Evolutionary conservation across 1,140 invertebrate genomes (phyloP), one percentile per base, ranked within the genome.

Genomic region (Nephotettix cincticeps): DNA sequence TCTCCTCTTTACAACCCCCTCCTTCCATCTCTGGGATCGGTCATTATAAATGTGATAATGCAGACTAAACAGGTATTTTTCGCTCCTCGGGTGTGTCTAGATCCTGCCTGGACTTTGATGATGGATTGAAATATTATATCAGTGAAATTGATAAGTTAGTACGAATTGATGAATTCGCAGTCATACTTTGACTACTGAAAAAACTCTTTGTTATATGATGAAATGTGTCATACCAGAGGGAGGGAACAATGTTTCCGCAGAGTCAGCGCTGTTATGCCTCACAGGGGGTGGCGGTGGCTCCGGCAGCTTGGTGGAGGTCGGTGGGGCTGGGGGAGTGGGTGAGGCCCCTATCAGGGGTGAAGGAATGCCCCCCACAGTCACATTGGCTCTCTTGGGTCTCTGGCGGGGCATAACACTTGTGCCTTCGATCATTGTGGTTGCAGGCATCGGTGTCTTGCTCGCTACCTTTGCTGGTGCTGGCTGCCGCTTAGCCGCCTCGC

Each of bases 391-490:
- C 78, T 95, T 95, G 13, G 93, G 94, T 72, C 94, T 83, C 78
- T 95, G 93, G 54, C 93, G 82, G 3, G 94, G 94, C 17, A 91
- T 91, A 3, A 96, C 93, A 63, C 91, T 93, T 2, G 94, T 96
- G 61, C 89, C 87, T 76, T 90, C 85, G n/a, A 88, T 83, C 23
- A 85, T 71, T 19, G 86, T 80, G 11, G 84, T 79, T 54, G 83
- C 79, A 36, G 84, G 78, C 0, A 83, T 78, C 56, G 81, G 80
- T 70, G 80, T 19, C 75, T 77, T 70, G 64, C 28, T 28, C 1
- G 27, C 30, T 21, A 47, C 23, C 47, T 68, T 73, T 40, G 21
- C 1, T 25, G 56, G n/a, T 45, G 21, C 2, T 14, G 61, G 21
- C 29, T 54, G 54, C n/a, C 58, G 17, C 23, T 36, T 47, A 68